These are phyloP conservation scores for Lamellibrachia satsuma DNA, from an alignment of 2,888 invertebrate species.

Conservation along the genomic window DNA sequence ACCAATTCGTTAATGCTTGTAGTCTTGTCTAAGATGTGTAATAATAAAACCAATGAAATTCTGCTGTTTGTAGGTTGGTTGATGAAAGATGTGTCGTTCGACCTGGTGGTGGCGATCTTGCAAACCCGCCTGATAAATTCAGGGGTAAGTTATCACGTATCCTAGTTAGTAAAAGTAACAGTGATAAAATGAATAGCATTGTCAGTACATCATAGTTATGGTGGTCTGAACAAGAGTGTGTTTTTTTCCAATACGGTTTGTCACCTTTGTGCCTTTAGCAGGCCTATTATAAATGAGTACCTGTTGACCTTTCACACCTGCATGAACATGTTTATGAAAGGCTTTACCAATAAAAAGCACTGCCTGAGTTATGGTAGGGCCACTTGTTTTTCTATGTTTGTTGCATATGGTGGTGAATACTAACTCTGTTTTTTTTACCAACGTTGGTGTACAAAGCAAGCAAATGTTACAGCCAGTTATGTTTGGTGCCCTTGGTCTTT, in stretches of 20 bases:
- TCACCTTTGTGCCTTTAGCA: not conserved
- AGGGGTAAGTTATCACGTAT: conserved; percentile 74
- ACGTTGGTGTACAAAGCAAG: not conserved
- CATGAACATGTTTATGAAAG: not conserved
- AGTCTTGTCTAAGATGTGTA: no score
- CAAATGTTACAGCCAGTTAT: not conserved
- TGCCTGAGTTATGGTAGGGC: not conserved
- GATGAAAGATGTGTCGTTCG: conserved; percentile 99
- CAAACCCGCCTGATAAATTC: conserved; percentile 97
- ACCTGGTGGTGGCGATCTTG: conserved; percentile 94
- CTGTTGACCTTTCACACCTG: not conserved
- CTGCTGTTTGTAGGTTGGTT: conserved; percentile 79
- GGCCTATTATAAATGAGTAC: not conserved
- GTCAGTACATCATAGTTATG: not conserved
- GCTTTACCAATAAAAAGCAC: not conserved
- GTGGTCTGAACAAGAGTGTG: no score
- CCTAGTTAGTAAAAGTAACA: not conserved
- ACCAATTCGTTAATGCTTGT: no score
- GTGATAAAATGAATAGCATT: not conserved
- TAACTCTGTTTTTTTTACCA: not conserved
- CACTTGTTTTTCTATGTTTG: not conserved
- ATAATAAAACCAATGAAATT: not conserved
- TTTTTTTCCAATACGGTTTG: no score
- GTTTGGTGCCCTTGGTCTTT: not conserved
- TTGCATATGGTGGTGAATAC: not conserved